Conservation (phyloP, 2,113 vertebrate genomes). For the Saccopteryx bilineata region DNA sequence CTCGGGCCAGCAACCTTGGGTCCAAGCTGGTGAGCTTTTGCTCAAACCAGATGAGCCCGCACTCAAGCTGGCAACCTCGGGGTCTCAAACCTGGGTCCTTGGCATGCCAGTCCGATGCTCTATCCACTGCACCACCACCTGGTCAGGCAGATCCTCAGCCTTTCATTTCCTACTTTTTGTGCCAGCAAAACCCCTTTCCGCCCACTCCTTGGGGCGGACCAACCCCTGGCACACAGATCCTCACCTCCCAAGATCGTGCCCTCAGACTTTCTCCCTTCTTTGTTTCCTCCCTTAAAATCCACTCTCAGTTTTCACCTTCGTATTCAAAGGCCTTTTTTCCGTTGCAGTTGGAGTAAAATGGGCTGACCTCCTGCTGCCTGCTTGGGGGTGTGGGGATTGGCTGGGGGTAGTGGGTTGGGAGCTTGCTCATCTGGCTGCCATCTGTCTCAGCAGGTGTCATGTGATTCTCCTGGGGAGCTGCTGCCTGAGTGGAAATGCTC, state of each 20-base stretch:
- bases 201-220: no score
- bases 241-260: neutral
- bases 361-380: neutral
- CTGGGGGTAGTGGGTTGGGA: neutral
- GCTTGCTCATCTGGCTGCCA: neutral
- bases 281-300: constrained; percentile 48
- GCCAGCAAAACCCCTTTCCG: neutral
- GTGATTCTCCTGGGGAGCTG: constrained; percentile 78
- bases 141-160: no score
- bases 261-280: neutral
- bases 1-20: no score
- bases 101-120: no score
- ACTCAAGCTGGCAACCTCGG: no score
- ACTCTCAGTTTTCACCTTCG: neutral
- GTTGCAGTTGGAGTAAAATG: neutral
- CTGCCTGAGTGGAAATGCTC: constrained; percentile 90
- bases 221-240: neutral
- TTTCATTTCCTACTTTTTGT: neutral
- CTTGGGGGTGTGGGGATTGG: neutral
- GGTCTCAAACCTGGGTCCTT: no score
- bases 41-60: no score
- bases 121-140: no score
- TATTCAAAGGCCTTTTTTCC: neutral
- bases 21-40: no score
- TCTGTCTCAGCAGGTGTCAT: constrained; percentile 88